Conservation (phyloP, 1,140 invertebrate genomes). For the Cotesia typhae region DNA sequence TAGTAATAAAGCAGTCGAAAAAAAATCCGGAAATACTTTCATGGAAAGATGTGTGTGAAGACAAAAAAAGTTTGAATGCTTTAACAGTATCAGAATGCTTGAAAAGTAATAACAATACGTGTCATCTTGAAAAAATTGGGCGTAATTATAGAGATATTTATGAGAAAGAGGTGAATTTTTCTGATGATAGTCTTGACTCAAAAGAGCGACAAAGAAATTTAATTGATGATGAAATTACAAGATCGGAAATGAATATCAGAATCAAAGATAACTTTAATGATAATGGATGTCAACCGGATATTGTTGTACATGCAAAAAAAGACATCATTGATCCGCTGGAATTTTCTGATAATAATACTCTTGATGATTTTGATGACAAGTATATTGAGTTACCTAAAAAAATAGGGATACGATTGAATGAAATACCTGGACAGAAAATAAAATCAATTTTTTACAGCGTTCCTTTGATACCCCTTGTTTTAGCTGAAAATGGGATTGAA, state of each 20-base stretch:
- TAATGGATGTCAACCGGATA: conserved; percentile 48
- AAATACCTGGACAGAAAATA: conserved; percentile 41
- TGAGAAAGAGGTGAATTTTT: conserved; percentile 44
- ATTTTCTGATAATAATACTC: conserved; percentile 12
- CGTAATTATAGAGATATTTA: not conserved
- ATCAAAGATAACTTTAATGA: conserved; percentile 43
- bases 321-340: conserved; percentile 28
- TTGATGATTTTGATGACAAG: conserved; percentile 41
- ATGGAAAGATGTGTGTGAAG: no score
- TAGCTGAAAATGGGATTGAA: not conserved
- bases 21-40: no score
- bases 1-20: conserved; percentile 10
- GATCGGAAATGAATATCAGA: conserved; percentile 36
- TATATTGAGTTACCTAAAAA: conserved; percentile 47
- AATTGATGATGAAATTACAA: no score
- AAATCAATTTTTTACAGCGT: conserved; percentile 43
- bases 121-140: not conserved
- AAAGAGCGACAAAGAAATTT: no score
- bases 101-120: not conserved
- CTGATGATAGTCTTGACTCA: conserved; percentile 47
- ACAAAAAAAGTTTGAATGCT: no score
- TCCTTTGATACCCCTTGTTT: conserved; percentile 20
- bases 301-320: conserved; percentile 53
- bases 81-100: no score
- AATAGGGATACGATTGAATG: not conserved